Base-by-base conservation (phyloP, 1,140 invertebrate species). In the Platorchestia sp. region DNA sequence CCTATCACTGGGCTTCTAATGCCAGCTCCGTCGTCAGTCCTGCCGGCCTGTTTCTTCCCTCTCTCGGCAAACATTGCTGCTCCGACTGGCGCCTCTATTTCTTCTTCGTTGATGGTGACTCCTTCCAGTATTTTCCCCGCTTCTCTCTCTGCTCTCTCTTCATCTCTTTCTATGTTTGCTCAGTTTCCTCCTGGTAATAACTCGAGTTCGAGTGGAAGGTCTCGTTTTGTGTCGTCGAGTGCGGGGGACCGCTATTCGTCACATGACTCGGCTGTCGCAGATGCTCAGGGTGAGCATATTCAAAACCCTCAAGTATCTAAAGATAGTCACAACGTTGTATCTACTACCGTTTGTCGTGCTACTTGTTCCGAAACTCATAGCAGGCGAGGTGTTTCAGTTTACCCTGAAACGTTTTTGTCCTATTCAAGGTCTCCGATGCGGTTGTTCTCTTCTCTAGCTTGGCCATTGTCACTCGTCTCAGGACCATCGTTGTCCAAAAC, bases 41-140 rank as follows among this genome's bases (percentile, higher is more conserved):
- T 59, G 36, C 53, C 95, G 0, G 42, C 95, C 36, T 95, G 44
- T 53, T 95, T 75, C 22, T 89, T 95, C 41, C 42, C 95, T 95
- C 41, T 86, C 27, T 41, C n/a, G 40, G n/a, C n/a, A 41, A 86
- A n/a, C 22, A n/a, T 89, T 95, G 44, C 45, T 47, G 59, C n/a
- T 5, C 40, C 95, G 5, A 0, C 95, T 95, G 51, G 41, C 95
- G 51, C 45, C 43, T 40, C 95, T 53, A 43, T 59, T 43, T 53
- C 95, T 42, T 45, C 53, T 19, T 75, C 53, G 10, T 27, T 41
- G 40, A 36, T 95, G 44, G 44, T 42, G 41, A 36, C 51, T 53
- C 41, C 86, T 45, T 53, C 95, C 43, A 51, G 43, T 75, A 45
- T 89, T 41, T 27, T 95, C 16, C 53, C 53, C 43, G 44, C 59